Base-by-base conservation (phyloP, 1,140 invertebrate genomes). In the Solen grandis region DNA sequence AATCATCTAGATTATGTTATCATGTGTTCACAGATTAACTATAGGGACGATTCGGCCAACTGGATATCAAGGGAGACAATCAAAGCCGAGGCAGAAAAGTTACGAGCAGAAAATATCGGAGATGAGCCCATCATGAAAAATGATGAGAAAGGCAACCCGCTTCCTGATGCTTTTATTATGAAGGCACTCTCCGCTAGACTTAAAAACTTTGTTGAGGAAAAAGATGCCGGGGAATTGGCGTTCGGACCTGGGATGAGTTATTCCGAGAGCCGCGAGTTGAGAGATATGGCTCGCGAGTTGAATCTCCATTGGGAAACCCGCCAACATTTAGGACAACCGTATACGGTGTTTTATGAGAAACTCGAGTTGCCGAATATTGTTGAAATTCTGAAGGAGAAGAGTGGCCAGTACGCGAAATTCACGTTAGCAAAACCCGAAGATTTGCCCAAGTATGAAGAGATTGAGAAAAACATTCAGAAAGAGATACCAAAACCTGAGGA, bases 371-470 rank as follows among this genome's bases (percentile, higher is more conserved):
- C 83, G 31, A 77, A 86, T 52, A 83, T 87, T 54, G 80, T 77
- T 0, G 50, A 68, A 35, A 33, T 65, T 27, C 33, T 86, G 2
- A 80, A 69, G 57, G 29, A 22, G 3, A 36, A 73, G 14, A 35
- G 29, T 8, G 76, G 76, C 19, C 57, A 60, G 14, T 84, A 80
- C 69, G 86, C 84, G 1, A 87, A 87, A 60, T 87, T 78, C 54
- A 27, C 76, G 10, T 57, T 84, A 10, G 68, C 83, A 3, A 41
- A 81, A 1, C 77, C 65, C 33, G 54, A 41, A 27, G 70, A 75
- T 2, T 25, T 85, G 22, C 86, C 86, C 0, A 80, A 65, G 2
- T 72, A 86, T 73, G 69, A 31, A 16, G 79, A 84, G 19, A 55
- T 84, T 5, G 5, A 33, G 46, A 33, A 36, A 0, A 46, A 59